Conservation (phyloP, 2,888 invertebrate genomes). For the Lasioglossum morio region DNA sequence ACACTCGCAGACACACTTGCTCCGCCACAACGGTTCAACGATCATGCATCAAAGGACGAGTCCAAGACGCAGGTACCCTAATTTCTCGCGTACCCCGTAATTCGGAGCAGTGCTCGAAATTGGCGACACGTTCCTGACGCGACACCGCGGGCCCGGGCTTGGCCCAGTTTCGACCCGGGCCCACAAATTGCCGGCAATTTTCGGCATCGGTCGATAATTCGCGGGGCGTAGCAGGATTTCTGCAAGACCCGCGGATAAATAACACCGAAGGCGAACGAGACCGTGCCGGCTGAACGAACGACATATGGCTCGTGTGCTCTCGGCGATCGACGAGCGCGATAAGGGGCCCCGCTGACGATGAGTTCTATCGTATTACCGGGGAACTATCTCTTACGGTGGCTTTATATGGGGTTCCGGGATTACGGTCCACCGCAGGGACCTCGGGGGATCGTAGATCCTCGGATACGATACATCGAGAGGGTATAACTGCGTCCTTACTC, state of each 20-base stretch:
- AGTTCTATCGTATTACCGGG: slow-evolving; percentile 62
- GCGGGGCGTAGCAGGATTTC: slow-evolving; percentile 35
- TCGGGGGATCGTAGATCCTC: slow-evolving; percentile 71
- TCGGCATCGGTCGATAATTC: slow-evolving; percentile 8
- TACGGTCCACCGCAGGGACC: slow-evolving; percentile 74
- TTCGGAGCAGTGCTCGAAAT: neutral
- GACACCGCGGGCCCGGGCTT: neutral
- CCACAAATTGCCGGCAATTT: slow-evolving; percentile 69
- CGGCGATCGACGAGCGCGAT: slow-evolving; percentile 63
- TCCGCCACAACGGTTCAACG: too few relatives aligned
- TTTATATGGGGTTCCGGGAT: slow-evolving; percentile 70
- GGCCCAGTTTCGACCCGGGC: slow-evolving; percentile 56
- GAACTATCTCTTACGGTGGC: slow-evolving; percentile 71
- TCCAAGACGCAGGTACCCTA: neutral
- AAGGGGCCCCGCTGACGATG: slow-evolving; percentile 31
- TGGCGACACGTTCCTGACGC: slow-evolving; percentile 11
- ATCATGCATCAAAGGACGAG: too few relatives aligned
- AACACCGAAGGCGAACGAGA: slow-evolving; percentile 22
- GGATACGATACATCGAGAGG: slow-evolving; percentile 72
- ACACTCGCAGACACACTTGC: too few relatives aligned
- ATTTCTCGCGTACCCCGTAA: neutral
- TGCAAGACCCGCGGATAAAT: slow-evolving; percentile 33
- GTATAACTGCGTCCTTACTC: slow-evolving; percentile 56
- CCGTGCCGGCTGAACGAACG: slow-evolving; percentile 10
- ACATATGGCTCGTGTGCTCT: slow-evolving; percentile 46